A percentile compares a stretch with the other conserved stretches of the same genome.
Evolutionary conservation across 1,140 invertebrate genomes (phyloP).

Genomic region (Atta cephalotes): DNA sequence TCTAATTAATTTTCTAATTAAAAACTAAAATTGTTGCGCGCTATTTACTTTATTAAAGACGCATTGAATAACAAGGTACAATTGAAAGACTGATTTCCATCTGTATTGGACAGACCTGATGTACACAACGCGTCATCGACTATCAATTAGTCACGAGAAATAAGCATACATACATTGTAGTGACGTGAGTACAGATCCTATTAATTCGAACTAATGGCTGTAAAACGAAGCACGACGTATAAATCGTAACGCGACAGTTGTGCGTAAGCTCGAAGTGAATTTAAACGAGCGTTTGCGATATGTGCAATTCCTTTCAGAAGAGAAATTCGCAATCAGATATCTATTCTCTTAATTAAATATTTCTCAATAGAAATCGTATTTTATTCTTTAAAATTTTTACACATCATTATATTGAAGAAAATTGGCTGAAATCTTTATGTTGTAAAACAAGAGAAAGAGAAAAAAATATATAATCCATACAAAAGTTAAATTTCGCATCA

Average conservation of each 20-base stretch:
- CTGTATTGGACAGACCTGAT: constrained; percentile 14
- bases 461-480: neutral
- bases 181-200: constrained; percentile 25
- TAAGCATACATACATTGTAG: constrained; percentile 33
- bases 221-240: constrained; percentile 51
- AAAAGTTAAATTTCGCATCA: neutral
- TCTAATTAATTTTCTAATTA: constrained; percentile 36
- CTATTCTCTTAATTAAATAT: constrained; percentile 4
- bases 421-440: neutral
- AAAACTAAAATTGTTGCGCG: neutral
- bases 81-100: constrained; percentile 45
- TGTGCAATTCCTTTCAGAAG: neutral
- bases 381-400: neutral
- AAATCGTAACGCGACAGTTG: constrained; percentile 49
- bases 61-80: constrained; percentile 30
- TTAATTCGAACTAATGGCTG: constrained; percentile 56
- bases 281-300: neutral
- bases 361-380: neutral
- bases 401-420: neutral
- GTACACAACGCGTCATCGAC: constrained; percentile 35
- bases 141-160: constrained; percentile 53
- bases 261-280: constrained; percentile 18
- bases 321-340: neutral
- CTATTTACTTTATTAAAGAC: constrained; percentile 8
- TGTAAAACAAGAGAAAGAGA: neutral